These are phyloP conservation scores for Aphelenchoides besseyi DNA, from an alignment of 1,140 invertebrate species.

Conservation along the genomic window DNA sequence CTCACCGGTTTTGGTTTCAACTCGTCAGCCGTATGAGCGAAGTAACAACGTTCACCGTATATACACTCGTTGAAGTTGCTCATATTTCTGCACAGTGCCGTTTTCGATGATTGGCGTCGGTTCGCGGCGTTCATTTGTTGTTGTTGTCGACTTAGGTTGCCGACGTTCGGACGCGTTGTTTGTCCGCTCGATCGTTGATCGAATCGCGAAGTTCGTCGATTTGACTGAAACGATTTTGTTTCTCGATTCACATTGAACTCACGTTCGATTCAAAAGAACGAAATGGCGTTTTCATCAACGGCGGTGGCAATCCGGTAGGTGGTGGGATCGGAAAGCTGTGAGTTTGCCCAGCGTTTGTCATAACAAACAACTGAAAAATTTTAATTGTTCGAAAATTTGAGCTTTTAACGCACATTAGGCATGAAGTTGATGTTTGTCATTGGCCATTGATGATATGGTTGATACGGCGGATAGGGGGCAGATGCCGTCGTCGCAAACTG, in stretches of 20 bases:
- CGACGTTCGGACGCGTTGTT: not conserved
- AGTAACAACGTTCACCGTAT: conserved; percentile 97
- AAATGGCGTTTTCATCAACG: not conserved
- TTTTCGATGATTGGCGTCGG: conserved; percentile 74
- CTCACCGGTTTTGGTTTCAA: conserved; percentile 67
- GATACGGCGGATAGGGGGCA: not conserved
- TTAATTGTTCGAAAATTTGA: not conserved
- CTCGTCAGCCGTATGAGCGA: conserved; percentile 87
- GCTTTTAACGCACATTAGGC: not conserved
- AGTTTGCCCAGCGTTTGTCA: not conserved
- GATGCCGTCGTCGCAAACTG: not conserved
- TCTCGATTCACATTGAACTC: not conserved
- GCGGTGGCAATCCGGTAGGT: not conserved
- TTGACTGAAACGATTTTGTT: no score
- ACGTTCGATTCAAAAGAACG: not conserved
- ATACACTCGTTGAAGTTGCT: conserved; percentile 92
- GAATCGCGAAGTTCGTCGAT: not conserved
- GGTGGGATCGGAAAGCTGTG: not conserved
- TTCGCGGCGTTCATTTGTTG: not conserved
- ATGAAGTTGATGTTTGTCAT: conserved; percentile 17
- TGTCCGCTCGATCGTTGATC: not conserved
- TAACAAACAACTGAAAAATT: not conserved
- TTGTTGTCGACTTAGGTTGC: not conserved
- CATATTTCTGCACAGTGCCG: conserved; percentile 89
- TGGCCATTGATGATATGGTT: not conserved